A percentile compares a stretch with the other conserved stretches of the same genome.
Evolutionary conservation across 2,797 vertebrate genomes (phyloP).

Genomic region (Alectoris magna): DNA sequence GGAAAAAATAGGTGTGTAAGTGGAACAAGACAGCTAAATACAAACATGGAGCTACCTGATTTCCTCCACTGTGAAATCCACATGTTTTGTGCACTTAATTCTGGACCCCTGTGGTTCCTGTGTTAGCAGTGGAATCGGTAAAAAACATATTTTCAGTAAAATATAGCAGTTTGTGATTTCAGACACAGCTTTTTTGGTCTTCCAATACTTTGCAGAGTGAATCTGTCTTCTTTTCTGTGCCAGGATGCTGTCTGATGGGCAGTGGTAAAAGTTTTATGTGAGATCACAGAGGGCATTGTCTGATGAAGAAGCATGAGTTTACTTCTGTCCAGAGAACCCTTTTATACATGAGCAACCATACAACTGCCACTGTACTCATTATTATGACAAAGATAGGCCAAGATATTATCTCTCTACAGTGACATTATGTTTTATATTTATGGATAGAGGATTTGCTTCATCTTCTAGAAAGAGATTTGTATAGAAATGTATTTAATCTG

Average conservation of each 20-base stretch:
- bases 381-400: slow-evolving; percentile 7
- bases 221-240: background rate
- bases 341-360: background rate
- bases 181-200: slow-evolving; percentile 21
- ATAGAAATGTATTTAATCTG: slow-evolving; percentile 65
- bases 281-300: background rate
- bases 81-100: background rate
- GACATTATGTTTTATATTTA: slow-evolving; percentile 42
- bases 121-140: background rate
- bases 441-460: slow-evolving; percentile 43
- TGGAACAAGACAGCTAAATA: background rate
- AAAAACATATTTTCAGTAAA: slow-evolving; percentile 55
- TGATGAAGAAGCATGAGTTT: slow-evolving; percentile 4
- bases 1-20: background rate
- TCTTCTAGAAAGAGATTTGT: slow-evolving; percentile 57
- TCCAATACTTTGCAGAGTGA: background rate
- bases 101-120: background rate
- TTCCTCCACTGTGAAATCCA: background rate
- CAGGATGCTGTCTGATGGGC: background rate
- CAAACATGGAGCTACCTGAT: background rate
- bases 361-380: slow-evolving; percentile 31
- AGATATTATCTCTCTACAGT: slow-evolving; percentile 26
- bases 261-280: background rate
- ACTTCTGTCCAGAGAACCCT: background rate
- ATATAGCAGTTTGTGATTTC: slow-evolving; percentile 13